These are phyloP conservation scores for Diarsia rubi DNA, from an alignment of 2,888 invertebrate genomes.

Conservation along the genomic window DNA sequence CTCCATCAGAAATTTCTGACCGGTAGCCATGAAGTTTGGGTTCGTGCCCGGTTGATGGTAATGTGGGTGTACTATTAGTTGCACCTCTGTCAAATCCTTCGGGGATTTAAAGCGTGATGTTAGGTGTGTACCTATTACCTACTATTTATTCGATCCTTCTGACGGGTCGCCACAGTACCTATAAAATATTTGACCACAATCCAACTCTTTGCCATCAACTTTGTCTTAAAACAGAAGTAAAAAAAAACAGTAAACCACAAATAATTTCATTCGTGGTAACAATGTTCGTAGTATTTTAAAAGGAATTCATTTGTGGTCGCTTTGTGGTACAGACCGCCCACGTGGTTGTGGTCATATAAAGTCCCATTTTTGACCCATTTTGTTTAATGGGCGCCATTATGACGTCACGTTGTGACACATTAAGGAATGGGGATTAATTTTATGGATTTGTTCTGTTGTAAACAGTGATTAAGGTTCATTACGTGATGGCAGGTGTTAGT, in stretches of 20 bases:
- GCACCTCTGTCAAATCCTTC: too few relatives aligned
- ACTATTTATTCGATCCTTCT: neutral
- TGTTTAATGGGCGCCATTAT: conserved; percentile 62
- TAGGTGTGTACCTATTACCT: too few relatives aligned
- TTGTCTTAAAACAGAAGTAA: conserved; percentile 33
- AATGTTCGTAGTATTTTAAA: conserved; percentile 55
- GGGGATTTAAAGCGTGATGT: too few relatives aligned
- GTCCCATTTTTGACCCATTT: conserved; percentile 64
- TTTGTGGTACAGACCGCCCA: conserved; percentile 66
- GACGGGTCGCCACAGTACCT: neutral
- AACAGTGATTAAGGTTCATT: conserved; percentile 34
- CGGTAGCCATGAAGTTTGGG: too few relatives aligned
- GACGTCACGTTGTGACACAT: conserved; percentile 61
- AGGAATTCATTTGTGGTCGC: conserved; percentile 62
- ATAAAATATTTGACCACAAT: conserved; percentile 42
- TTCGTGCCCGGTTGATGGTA: too few relatives aligned
- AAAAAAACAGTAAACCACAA: conserved; percentile 47
- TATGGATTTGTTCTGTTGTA: conserved; percentile 53
- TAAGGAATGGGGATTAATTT: conserved; percentile 57
- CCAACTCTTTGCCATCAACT: conserved; percentile 41
- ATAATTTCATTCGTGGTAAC: conserved; percentile 47
- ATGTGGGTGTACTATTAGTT: too few relatives aligned
- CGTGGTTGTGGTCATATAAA: conserved; percentile 49
- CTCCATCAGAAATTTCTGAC: too few relatives aligned
- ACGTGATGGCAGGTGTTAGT: conserved; percentile 12